Percentiles rank a stretch among this genome's conserved stretches.
Conservation (phyloP, 2,113 vertebrate genomes). For the Megalops atlanticus region DNA sequence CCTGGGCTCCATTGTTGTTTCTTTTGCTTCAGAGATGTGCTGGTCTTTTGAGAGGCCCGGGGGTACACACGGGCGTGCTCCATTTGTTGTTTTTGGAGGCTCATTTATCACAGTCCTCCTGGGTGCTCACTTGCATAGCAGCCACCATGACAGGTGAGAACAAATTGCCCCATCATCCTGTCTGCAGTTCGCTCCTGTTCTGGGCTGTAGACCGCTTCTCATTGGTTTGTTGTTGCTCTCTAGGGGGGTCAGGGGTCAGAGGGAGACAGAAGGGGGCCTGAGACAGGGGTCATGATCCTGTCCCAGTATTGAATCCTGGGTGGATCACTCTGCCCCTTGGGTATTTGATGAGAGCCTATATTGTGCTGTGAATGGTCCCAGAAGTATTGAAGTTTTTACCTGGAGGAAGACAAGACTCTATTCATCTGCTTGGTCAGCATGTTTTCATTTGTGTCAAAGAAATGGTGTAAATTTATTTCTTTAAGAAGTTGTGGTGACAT, state of each 20-base stretch:
- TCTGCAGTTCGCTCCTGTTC: neutral
- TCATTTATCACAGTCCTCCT: conserved; percentile 25
- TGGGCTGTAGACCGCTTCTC: too few relatives aligned
- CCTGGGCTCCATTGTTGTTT: too few relatives aligned
- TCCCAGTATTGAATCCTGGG: neutral
- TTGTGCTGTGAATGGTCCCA: too few relatives aligned
- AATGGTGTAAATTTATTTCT: too few relatives aligned
- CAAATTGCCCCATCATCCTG: conserved; percentile 16
- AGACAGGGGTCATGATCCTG: neutral
- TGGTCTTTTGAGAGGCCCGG: neutral
- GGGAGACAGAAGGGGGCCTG: neutral
- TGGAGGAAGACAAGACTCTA: too few relatives aligned
- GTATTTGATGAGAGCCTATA: too few relatives aligned
- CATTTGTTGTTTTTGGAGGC: conserved; percentile 17
- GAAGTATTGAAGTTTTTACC: too few relatives aligned
- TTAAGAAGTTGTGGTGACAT: too few relatives aligned
- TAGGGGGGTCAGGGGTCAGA: too few relatives aligned
- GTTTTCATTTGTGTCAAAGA: neutral
- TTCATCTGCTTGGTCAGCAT: conserved; percentile 5
- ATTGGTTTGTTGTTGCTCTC: neutral
- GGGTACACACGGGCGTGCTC: too few relatives aligned
- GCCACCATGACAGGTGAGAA: conserved; percentile 1
- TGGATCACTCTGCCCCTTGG: neutral
- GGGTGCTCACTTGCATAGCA: neutral
- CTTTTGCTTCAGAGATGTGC: neutral